Conservation (phyloP, 1,140 invertebrate species). For the Bombus haemorrhoidalis region DNA sequence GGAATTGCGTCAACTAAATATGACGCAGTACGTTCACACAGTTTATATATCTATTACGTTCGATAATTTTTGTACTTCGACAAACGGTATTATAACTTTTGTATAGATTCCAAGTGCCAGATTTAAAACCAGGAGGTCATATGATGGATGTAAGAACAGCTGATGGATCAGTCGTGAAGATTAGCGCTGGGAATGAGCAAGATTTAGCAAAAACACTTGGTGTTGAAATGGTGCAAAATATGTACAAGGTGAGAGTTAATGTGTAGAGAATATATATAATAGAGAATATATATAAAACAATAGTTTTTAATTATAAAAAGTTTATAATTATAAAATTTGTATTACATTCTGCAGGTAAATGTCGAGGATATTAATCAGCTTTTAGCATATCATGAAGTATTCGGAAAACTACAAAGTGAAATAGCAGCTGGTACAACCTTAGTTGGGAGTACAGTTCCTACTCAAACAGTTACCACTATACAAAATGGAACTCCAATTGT, state of each 20-base stretch:
- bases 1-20: constrained; percentile 80
- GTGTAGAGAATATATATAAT: too few relatives aligned
- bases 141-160: constrained; percentile 88
- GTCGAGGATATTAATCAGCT: constrained; percentile 92
- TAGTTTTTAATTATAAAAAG: background rate
- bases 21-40: constrained; percentile 77
- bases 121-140: constrained; percentile 82
- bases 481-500: constrained; percentile 80
- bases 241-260: constrained; percentile 86
- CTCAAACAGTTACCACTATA: constrained; percentile 81
- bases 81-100: constrained; percentile 29
- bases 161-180: constrained; percentile 88
- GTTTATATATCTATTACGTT: constrained; percentile 3
- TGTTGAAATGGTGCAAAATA: constrained; percentile 88
- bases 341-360: constrained; percentile 82
- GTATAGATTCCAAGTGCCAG: constrained; percentile 81
- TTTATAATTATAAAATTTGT: background rate
- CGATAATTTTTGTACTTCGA: background rate
- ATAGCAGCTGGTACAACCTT: constrained; percentile 80
- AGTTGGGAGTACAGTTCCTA: constrained; percentile 82
- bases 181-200: constrained; percentile 86
- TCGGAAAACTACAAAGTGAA: constrained; percentile 90
- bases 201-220: constrained; percentile 87
- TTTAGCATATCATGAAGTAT: constrained; percentile 93
- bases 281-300: background rate